phyloP scores from a whole-genome alignment of 2,113 vertebrate species.

The Garra rufa region DNA sequence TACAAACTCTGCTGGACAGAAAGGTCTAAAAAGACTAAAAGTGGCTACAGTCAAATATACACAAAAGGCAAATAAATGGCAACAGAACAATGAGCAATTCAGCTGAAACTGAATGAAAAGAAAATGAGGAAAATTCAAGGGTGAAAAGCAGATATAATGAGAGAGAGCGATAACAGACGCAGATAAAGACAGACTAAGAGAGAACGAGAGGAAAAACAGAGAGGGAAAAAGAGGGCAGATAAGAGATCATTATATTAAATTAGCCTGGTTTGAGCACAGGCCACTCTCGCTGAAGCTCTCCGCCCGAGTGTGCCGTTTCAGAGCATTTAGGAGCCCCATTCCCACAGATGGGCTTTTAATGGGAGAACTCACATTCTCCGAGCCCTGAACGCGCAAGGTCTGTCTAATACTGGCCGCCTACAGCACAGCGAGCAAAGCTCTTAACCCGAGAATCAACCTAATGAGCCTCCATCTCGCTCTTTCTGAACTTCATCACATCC shows the following conservation, averaged over 20 bases:
- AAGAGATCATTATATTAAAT: conserved; percentile 52
- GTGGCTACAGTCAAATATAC: not conserved
- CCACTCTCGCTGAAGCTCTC: conserved; percentile 37
- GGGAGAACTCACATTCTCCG: conserved; percentile 51
- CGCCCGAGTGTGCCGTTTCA: conserved; percentile 35
- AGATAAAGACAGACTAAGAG: conserved; percentile 47
- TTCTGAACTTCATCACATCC: conserved; percentile 30
- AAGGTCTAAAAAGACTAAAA: not conserved
- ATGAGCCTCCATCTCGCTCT: conserved; percentile 43
- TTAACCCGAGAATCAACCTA: conserved; percentile 53
- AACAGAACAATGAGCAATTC: not conserved
- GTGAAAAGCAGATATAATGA: conserved; percentile 32
- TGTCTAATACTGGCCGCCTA: conserved; percentile 45
- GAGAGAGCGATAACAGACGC: conserved; percentile 15
- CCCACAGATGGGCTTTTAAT: conserved; percentile 59
- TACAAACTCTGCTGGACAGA: not conserved
- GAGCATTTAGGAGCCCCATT: conserved; percentile 54
- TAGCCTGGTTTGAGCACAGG: conserved; percentile 47
- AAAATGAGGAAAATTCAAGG: conserved; percentile 14
- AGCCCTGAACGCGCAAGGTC: conserved; percentile 43
- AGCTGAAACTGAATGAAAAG: not conserved
- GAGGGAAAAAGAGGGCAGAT: not conserved
- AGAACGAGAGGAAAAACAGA: conserved; percentile 40
- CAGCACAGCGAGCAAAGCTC: conserved; percentile 48
- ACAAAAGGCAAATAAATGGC: conserved; percentile 14